Base-by-base conservation (phyloP, 2,113 vertebrate genomes). In the Speoplatyrhinus poulsoni region DNA sequence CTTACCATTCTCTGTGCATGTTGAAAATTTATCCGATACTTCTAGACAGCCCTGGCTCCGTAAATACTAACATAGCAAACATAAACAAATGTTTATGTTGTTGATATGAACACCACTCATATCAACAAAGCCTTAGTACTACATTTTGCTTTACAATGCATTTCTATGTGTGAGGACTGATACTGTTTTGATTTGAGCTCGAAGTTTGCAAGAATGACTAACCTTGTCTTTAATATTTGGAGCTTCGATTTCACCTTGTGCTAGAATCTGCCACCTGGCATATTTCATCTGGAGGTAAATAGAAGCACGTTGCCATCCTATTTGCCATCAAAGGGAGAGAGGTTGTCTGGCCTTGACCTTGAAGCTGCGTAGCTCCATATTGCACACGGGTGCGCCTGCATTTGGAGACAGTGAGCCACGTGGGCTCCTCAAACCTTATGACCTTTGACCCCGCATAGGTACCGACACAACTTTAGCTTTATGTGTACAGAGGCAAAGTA, bases 271-370 rank as follows among this genome's bases (percentile, higher is more conserved):
- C 65, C 74, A 75, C 80, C 63, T 84, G 77, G 66, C 32, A 8
- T 69, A 62, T 75, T 64, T 78, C 56, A 70, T 9, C 1, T 52
- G 70, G 65, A 62, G 72, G 76, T 82, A 79, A 82, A 80, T 52
- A 70, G 73, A 69, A 67, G 70, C 55, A 48, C 46, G 77, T 82
- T 74, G 73, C 77, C 70, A 58, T 59, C 36, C 46, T 69, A 19
- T 11, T 52, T 71, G 46, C 64, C 72, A 75, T 86, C 79, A 82
- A 82, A 86, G 62, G 26, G 46, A 75, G 62, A 53, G 65, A 59
- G 62, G 26, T 17, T 62, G 63, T 69, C 67, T 76, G 32, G 60
- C 79, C 76, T 80, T 82, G 76, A 87, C 79, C 79, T 77, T 85
- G 66, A 69, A 67, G 71, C 66, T 50, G 55, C 74, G 47, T 46